phyloP scores from a whole-genome alignment of 2,113 vertebrate genomes.

The Mugil cephalus region DNA sequence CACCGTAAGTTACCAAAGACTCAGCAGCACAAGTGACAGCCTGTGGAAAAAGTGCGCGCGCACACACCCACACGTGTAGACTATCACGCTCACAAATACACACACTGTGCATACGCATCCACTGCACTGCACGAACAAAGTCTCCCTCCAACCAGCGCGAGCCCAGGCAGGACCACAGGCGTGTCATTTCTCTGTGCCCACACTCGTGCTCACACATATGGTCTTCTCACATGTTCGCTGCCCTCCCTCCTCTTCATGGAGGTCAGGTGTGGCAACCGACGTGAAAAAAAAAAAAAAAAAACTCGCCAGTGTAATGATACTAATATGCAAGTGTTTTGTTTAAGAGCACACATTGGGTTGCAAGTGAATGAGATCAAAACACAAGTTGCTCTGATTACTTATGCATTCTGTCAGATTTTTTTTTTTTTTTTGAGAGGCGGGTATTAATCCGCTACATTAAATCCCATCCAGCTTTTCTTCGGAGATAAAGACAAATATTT shows the following conservation, averaged over 20 bases:
- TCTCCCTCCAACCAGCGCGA: constrained; percentile 67
- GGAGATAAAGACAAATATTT: constrained; percentile 9
- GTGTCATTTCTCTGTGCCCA: constrained; percentile 68
- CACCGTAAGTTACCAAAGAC: constrained; percentile 70
- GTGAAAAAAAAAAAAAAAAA: constrained; percentile 27
- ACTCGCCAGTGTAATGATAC: constrained; percentile 28
- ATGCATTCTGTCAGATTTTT: constrained; percentile 1
- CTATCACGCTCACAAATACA: constrained; percentile 42
- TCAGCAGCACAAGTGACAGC: constrained; percentile 67
- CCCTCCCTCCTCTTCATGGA: constrained; percentile 65
- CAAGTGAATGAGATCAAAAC: constrained; percentile 12
- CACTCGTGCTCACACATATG: constrained; percentile 74
- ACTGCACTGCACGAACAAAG: constrained; percentile 60
- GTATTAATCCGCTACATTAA: not conserved
- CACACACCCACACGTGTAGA: constrained; percentile 64
- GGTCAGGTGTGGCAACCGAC: constrained; percentile 61
- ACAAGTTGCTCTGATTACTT: constrained; percentile 18
- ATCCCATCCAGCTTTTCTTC: constrained; percentile 16
- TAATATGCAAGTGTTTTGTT: constrained; percentile 30
- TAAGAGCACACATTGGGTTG: not conserved
- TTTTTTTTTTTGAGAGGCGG: not conserved
- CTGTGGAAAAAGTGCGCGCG: constrained; percentile 67
- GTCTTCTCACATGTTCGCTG: constrained; percentile 67
- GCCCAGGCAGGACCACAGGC: constrained; percentile 66
- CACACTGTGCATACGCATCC: constrained; percentile 1